Evolutionary conservation across 2,113 vertebrate species (phyloP).

Genomic region (Coryphaenoides rupestris): DNA sequence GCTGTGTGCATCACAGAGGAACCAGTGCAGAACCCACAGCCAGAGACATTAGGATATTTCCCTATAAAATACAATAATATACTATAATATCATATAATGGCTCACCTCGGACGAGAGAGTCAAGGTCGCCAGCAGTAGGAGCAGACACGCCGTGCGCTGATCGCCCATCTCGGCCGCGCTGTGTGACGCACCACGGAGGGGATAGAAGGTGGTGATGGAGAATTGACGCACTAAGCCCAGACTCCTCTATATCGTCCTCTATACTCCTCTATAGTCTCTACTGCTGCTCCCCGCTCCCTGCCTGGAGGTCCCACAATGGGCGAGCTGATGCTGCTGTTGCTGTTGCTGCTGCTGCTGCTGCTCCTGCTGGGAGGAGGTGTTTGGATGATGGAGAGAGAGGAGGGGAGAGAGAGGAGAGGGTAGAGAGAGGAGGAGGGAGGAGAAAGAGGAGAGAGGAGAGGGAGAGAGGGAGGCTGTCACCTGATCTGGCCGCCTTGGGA

Average conservation of each 20-base stretch:
- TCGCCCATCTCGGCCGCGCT: constrained; percentile 62
- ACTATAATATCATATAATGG: no score
- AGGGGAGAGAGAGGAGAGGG: constrained; percentile 19
- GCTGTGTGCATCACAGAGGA: no score
- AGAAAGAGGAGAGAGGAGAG: no score
- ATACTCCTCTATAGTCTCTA: no score
- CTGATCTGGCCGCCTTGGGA: constrained; percentile 20
- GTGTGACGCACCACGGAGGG: constrained; percentile 26
- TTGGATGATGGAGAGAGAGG: constrained; percentile 35
- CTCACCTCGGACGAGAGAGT: constrained; percentile 74
- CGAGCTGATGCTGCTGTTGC: not conserved
- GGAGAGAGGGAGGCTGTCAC: constrained; percentile 29
- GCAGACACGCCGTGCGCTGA: constrained; percentile 59
- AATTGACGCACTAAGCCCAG: constrained; percentile 13
- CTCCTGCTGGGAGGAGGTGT: constrained; percentile 15
- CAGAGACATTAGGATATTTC: no score
- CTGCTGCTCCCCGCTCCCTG: no score
- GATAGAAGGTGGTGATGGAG: constrained; percentile 1
- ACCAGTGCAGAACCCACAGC: no score
- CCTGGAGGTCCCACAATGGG: not conserved
- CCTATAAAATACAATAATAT: no score
- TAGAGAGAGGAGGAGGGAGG: constrained; percentile 12
- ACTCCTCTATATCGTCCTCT: not conserved
- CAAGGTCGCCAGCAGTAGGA: constrained; percentile 69
- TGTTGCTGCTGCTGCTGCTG: no score